Conservation (phyloP, 1,140 invertebrate genomes). For the Pseudobourletiella spinata region DNA sequence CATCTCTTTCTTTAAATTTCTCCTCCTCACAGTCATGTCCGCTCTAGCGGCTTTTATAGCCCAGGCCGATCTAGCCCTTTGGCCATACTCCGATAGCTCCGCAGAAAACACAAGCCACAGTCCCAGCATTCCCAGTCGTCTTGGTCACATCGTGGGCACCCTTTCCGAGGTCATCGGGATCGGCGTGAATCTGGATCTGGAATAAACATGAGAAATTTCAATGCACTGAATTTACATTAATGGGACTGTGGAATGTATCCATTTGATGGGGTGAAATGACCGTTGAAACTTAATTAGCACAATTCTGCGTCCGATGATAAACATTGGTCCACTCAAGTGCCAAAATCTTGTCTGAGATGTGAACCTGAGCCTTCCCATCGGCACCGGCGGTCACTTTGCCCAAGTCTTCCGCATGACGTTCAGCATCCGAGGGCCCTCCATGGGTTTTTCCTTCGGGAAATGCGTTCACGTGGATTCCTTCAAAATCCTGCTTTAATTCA, state of each 20-base stretch:
- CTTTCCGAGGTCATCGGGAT: constrained; percentile 86
- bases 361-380: constrained; percentile 65
- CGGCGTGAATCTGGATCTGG: constrained; percentile 76
- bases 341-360: constrained; percentile 64
- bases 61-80: too few species aligned
- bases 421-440: constrained; percentile 62
- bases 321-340: constrained; percentile 63
- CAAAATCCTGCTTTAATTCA: constrained; percentile 58
- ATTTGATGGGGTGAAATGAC: background rate
- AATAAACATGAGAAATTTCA: constrained; percentile 13
- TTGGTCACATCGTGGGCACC: constrained; percentile 89
- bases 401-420: constrained; percentile 82
- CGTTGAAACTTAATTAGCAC: constrained; percentile 54
- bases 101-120: constrained; percentile 86
- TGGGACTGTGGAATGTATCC: background rate
- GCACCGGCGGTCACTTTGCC: constrained; percentile 72
- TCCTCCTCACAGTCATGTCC: too few species aligned
- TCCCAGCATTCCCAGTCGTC: constrained; percentile 94
- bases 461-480: constrained; percentile 96
- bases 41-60: too few species aligned
- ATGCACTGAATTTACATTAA: constrained; percentile 1
- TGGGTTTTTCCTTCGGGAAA: constrained; percentile 77
- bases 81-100: constrained; percentile 89
- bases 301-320: constrained; percentile 77
- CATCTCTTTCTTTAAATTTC: too few species aligned